phyloP scores from a whole-genome alignment of 2,113 vertebrate genomes.

The Hippopotamus amphibius region DNA sequence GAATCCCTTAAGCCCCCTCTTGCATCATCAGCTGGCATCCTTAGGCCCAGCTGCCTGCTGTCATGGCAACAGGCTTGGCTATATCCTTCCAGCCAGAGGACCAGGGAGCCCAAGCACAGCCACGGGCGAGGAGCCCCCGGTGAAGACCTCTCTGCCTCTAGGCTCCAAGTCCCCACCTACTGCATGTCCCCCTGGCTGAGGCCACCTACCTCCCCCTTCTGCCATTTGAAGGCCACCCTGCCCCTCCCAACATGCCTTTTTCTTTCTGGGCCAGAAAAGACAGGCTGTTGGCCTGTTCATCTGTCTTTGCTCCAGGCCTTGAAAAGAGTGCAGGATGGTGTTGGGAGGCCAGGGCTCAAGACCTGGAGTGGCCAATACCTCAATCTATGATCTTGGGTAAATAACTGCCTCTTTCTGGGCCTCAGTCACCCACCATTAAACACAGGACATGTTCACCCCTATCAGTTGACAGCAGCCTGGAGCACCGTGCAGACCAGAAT shows the following conservation, averaged over 20 bases:
- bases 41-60: constrained; percentile 69
- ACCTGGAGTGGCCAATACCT: neutral
- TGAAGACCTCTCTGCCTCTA: neutral
- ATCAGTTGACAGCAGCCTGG: neutral
- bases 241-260: neutral
- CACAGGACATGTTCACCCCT: neutral
- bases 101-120: constrained; percentile 46
- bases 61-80: constrained; percentile 77
- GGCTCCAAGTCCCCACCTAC: neutral
- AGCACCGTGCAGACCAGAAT: neutral
- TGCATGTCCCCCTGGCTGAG: neutral
- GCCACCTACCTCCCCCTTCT: constrained; percentile 25
- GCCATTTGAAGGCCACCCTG: neutral
- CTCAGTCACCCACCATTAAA: neutral
- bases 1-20: constrained; percentile 66
- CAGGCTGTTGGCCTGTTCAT: constrained; percentile 19
- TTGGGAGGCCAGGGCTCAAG: neutral
- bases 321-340: neutral
- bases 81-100: constrained; percentile 62
- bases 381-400: neutral
- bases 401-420: constrained; percentile 30
- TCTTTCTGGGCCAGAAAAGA: constrained; percentile 36
- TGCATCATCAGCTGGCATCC: constrained; percentile 68
- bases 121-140: neutral
- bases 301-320: neutral